Conservation (phyloP, 2,888 invertebrate species). For the Andrena camellia region DNA sequence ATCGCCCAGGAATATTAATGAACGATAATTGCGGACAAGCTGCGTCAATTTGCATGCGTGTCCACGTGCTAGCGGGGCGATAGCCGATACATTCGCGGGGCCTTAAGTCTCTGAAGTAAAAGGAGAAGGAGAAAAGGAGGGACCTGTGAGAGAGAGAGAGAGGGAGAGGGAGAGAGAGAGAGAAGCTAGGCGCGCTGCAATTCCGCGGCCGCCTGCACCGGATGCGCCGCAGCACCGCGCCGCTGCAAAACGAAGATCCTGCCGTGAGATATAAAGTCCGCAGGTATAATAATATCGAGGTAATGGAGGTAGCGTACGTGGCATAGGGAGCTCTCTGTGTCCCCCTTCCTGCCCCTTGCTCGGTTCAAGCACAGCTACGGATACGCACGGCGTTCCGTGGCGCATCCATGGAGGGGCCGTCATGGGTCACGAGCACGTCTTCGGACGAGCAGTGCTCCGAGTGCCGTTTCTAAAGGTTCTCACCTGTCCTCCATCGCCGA, state of each 20-base stretch:
- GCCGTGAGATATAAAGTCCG: conserved; percentile 71
- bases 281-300: conserved; percentile 80
- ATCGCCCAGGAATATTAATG: conserved; percentile 29
- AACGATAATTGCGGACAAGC: conserved; percentile 53
- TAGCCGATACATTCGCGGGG: neutral
- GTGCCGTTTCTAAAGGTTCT: conserved; percentile 52
- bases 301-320: conserved; percentile 79
- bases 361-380: conserved; percentile 36
- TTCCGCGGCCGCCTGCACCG: conserved; percentile 70
- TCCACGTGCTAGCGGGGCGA: conserved; percentile 29
- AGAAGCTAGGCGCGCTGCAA: conserved; percentile 22
- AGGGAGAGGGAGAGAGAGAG: conserved; percentile 6
- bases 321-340: conserved; percentile 48
- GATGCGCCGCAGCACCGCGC: conserved; percentile 58
- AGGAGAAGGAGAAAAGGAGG: neutral
- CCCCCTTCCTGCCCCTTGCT: neutral
- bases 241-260: conserved; percentile 75
- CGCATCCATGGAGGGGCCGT: conserved; percentile 71
- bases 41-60: conserved; percentile 22
- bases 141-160: conserved; percentile 6
- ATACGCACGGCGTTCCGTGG: conserved; percentile 56
- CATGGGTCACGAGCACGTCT: conserved; percentile 73
- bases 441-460: conserved; percentile 15
- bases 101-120: neutral
- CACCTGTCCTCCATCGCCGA: conserved; percentile 46